Conservation (phyloP, 2,888 invertebrate genomes). For the Eucera pruinosa region DNA sequence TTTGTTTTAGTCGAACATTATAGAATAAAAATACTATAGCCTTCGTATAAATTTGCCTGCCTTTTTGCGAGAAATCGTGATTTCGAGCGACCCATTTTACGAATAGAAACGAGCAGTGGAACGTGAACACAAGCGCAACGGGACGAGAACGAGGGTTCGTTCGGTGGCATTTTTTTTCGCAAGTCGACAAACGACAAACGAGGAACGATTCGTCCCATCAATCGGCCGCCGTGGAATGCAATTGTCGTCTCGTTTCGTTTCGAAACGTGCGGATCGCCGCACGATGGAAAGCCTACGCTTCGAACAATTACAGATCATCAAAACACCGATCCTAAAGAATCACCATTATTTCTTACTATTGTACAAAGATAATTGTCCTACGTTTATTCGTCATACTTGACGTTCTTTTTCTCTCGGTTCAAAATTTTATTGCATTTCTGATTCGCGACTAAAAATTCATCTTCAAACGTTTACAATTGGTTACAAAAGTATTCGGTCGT, state of each 20-base stretch:
- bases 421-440: neutral
- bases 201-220: slow-evolving; percentile 48
- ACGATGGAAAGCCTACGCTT: slow-evolving; percentile 27
- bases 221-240: slow-evolving; percentile 51
- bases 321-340: neutral
- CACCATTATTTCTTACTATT: slow-evolving; percentile 20
- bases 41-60: neutral
- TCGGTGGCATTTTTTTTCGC: slow-evolving; percentile 23
- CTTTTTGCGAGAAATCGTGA: neutral
- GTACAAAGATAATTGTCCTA: neutral
- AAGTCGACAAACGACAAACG: slow-evolving; percentile 36
- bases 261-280: slow-evolving; percentile 37
- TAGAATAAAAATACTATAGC: too few relatives aligned
- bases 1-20: too few relatives aligned
- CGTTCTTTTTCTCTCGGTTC: neutral
- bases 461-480: too few relatives aligned
- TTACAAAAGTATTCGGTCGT: too few relatives aligned
- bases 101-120: neutral
- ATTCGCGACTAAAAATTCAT: too few relatives aligned
- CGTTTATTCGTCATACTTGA: neutral
- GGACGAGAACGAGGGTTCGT: slow-evolving; percentile 4
- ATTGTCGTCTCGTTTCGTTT: slow-evolving; percentile 59
- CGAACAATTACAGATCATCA: slow-evolving; percentile 40
- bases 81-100: neutral
- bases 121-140: slow-evolving; percentile 7